Percentiles rank a stretch among this genome's conserved stretches.
phyloP scores from a whole-genome alignment of 2,113 vertebrate genomes.

The Gambusia holbrooki region DNA sequence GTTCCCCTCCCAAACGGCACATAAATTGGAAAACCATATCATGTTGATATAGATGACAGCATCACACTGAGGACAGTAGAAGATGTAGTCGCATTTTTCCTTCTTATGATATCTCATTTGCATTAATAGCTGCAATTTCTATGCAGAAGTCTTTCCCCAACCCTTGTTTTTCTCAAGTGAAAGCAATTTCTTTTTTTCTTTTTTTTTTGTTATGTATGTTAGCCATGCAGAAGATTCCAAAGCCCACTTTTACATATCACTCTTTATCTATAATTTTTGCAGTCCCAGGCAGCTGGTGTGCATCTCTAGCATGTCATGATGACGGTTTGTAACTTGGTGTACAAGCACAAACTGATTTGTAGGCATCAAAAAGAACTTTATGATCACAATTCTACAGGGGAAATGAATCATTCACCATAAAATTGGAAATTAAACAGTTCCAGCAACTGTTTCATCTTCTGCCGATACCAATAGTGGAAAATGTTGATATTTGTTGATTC shows the following conservation, averaged over 20 bases:
- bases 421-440: constrained; percentile 5
- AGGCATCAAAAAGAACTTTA: too few relatives aligned
- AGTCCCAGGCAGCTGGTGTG: too few relatives aligned
- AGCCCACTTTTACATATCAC: too few relatives aligned
- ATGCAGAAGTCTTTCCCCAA: background rate
- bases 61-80: background rate
- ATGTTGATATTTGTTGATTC: constrained; percentile 4
- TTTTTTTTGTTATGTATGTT: background rate
- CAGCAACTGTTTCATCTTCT: constrained; percentile 22
- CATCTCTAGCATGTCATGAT: too few relatives aligned
- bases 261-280: too few relatives aligned
- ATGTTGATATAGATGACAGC: constrained; percentile 9
- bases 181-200: background rate
- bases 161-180: background rate
- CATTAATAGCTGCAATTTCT: constrained; percentile 25
- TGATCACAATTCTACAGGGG: too few relatives aligned
- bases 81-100: background rate
- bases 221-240: too few relatives aligned
- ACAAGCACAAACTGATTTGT: too few relatives aligned
- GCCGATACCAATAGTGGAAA: background rate
- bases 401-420: background rate
- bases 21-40: background rate
- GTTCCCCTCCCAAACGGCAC: background rate
- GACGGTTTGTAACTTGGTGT: too few relatives aligned
- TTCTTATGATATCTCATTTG: constrained; percentile 20